These are phyloP conservation scores for Aselliscus stoliczkanus DNA, from an alignment of 2,797 vertebrate genomes.

Conservation along the genomic window DNA sequence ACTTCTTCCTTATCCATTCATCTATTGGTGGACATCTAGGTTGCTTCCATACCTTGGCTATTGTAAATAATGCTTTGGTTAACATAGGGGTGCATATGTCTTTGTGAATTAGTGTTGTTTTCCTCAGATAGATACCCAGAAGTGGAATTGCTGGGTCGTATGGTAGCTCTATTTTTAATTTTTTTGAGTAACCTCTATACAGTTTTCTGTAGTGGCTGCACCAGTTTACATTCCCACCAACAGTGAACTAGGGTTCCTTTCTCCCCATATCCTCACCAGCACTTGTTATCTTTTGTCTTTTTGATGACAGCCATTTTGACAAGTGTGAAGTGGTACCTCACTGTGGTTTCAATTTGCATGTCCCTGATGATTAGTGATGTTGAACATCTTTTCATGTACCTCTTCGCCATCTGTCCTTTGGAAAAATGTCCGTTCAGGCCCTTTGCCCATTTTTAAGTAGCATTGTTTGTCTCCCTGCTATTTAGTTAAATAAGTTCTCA, in stretches of 20 bases:
- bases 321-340: background rate
- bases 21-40: background rate
- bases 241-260: background rate
- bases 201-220: background rate
- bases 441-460: background rate
- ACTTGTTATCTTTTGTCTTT: background rate
- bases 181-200: too few relatives aligned
- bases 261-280: background rate
- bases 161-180: background rate
- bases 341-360: background rate
- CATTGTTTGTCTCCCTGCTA: background rate
- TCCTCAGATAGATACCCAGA: background rate
- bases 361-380: background rate
- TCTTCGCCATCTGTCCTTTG: background rate
- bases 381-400: background rate
- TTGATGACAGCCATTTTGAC: background rate
- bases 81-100: background rate
- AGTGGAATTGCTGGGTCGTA: background rate
- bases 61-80: background rate
- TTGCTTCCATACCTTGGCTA: background rate
- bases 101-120: background rate
- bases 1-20: background rate
- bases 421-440: background rate
- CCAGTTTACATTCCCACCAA: background rate
- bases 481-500: background rate